Conservation (phyloP, 2,113 vertebrate genomes). For the Edolisoma coerulescens region DNA sequence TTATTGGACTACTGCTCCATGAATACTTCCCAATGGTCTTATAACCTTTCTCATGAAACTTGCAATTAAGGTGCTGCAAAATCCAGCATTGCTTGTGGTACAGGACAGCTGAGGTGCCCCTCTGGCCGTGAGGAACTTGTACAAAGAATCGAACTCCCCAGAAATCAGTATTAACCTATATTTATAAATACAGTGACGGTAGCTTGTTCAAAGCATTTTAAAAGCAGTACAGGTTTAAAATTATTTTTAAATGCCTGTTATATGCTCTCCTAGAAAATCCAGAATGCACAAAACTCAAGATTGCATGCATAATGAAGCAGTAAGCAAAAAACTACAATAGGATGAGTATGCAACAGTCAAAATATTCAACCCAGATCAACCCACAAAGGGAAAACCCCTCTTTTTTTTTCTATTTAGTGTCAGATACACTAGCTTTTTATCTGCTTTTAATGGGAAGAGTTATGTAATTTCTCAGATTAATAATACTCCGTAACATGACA, state of each 20-base stretch:
- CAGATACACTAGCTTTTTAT: neutral
- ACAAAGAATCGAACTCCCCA: neutral
- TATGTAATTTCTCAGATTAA: neutral
- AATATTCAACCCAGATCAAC: neutral
- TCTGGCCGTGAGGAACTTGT: neutral
- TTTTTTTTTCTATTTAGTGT: neutral
- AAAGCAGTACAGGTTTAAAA: neutral
- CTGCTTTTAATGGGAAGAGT: neutral
- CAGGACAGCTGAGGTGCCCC: neutral
- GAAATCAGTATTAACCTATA: neutral
- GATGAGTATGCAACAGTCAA: neutral
- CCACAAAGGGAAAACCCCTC: neutral
- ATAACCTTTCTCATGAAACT: neutral
- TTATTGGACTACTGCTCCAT: neutral
- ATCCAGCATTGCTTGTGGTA: neutral
- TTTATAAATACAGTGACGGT: neutral
- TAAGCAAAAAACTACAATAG: neutral
- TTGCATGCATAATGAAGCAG: neutral
- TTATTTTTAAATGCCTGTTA: neutral
- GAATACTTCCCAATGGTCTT: neutral
- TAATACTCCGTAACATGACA: neutral
- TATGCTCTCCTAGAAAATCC: neutral
- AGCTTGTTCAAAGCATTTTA: neutral
- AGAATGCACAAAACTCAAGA: neutral
- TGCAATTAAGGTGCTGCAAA: neutral